These are phyloP conservation scores for Phenganax subtilis DNA, from an alignment of 92 coral and sea anemone genomes.

Conservation along the genomic window DNA sequence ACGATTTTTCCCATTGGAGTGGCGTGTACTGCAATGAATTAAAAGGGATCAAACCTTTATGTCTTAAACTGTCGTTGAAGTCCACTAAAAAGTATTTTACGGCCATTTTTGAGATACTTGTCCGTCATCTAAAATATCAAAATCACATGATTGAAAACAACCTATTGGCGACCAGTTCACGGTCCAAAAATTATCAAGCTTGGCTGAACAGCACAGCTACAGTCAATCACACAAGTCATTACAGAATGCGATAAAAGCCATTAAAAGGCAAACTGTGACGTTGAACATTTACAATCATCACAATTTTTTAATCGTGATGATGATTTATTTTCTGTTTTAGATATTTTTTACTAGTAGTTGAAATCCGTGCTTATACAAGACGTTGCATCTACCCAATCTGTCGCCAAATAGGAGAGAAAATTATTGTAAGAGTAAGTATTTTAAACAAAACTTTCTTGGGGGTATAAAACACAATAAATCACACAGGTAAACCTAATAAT, in stretches of 20 bases:
- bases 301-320: too few species aligned
- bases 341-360: conserved; percentile 77
- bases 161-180: background rate
- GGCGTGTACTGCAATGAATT: too few species aligned
- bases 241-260: background rate
- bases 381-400: conserved; percentile 58
- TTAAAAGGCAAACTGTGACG: background rate
- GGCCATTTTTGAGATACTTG: too few species aligned
- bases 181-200: background rate
- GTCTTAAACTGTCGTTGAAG: too few species aligned
- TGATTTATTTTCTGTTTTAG: conserved; percentile 21
- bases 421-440: conserved; percentile 66
- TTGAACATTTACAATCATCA: background rate
- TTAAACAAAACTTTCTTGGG: too few species aligned
- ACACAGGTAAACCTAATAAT: too few species aligned
- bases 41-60: too few species aligned
- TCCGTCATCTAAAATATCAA: too few species aligned
- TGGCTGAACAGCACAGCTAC: background rate
- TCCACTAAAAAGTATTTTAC: too few species aligned
- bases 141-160: background rate
- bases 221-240: background rate
- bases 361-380: conserved; percentile 65
- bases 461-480: too few species aligned
- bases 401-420: conserved; percentile 63
- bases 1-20: too few species aligned